Conservation (phyloP, 2,113 vertebrate species). For the Xyrauchen texanus region DNA sequence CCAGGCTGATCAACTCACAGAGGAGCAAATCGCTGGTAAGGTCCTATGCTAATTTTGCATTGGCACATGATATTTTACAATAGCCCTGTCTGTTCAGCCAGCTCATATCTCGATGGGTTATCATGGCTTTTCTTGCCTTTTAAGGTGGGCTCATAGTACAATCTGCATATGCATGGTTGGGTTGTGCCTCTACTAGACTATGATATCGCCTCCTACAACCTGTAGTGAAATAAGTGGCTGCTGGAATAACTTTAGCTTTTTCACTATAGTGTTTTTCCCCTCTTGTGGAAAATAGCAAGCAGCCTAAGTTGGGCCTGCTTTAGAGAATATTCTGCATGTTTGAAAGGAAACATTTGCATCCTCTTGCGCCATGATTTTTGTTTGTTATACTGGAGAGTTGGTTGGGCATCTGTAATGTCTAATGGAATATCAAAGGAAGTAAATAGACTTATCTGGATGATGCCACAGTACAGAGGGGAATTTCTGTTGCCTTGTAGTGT, state of each 20-base stretch:
- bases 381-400: background rate
- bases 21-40: constrained; percentile 91
- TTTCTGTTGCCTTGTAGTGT: constrained; percentile 6
- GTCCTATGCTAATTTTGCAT: background rate
- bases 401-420: background rate
- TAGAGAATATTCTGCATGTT: background rate
- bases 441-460: background rate
- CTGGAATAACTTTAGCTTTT: background rate
- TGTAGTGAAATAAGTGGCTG: background rate
- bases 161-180: constrained; percentile 24
- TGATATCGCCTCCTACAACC: constrained; percentile 20
- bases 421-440: no score
- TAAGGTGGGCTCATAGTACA: constrained; percentile 44
- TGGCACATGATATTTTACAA: constrained; percentile 13
- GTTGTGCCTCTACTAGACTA: background rate
- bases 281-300: no score
- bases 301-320: background rate
- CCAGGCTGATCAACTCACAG: constrained; percentile 90
- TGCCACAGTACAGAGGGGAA: background rate
- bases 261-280: background rate
- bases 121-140: constrained; percentile 46
- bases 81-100: constrained; percentile 25
- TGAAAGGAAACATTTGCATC: background rate
- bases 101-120: background rate
- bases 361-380: background rate